Percentiles rank a stretch among this genome's conserved stretches.
These are phyloP conservation scores for Graphium colonna DNA, from an alignment of 2,888 invertebrate species.

Conservation along the genomic window DNA sequence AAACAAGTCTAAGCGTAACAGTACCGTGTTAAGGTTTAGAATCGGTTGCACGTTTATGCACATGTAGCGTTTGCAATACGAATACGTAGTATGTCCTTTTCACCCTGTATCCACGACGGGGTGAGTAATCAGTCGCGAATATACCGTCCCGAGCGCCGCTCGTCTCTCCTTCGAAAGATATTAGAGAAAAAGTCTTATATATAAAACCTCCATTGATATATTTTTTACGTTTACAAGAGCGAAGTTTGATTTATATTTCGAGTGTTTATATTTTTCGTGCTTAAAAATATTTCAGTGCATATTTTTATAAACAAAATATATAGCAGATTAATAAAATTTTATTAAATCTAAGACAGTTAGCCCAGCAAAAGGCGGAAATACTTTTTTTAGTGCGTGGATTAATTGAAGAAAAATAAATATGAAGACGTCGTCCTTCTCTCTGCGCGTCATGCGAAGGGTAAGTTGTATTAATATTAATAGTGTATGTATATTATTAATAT, in stretches of 20 bases:
- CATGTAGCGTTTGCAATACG: slow-evolving; percentile 41
- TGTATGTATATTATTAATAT: slow-evolving; percentile 17
- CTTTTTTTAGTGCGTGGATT: slow-evolving; percentile 33
- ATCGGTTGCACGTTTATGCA: slow-evolving; percentile 30
- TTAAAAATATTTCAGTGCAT: slow-evolving; percentile 6
- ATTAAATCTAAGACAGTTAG: slow-evolving; percentile 4
- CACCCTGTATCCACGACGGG: slow-evolving; percentile 64
- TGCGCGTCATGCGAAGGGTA: slow-evolving; percentile 89
- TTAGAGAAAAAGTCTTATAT: slow-evolving; percentile 20
- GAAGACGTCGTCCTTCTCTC: slow-evolving; percentile 89
- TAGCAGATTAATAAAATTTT: neutral
- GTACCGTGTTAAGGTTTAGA: slow-evolving; percentile 30
- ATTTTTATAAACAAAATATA: neutral
- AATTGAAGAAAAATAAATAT: slow-evolving; percentile 72
- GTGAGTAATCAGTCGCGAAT: slow-evolving; percentile 70
- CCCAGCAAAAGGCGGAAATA: slow-evolving; percentile 2
- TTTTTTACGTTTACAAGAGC: slow-evolving; percentile 3
- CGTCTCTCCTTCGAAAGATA: slow-evolving; percentile 45
- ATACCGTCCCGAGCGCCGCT: slow-evolving; percentile 66
- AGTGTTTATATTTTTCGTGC: neutral
- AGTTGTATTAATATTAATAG: slow-evolving; percentile 56
- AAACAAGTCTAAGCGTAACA: no score
- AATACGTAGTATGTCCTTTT: slow-evolving; percentile 61
- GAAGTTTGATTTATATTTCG: slow-evolving; percentile 8
- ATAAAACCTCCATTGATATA: slow-evolving; percentile 1